Conservation (phyloP, 2,113 vertebrate genomes). For the Heterotilapia buettikoferi region DNA sequence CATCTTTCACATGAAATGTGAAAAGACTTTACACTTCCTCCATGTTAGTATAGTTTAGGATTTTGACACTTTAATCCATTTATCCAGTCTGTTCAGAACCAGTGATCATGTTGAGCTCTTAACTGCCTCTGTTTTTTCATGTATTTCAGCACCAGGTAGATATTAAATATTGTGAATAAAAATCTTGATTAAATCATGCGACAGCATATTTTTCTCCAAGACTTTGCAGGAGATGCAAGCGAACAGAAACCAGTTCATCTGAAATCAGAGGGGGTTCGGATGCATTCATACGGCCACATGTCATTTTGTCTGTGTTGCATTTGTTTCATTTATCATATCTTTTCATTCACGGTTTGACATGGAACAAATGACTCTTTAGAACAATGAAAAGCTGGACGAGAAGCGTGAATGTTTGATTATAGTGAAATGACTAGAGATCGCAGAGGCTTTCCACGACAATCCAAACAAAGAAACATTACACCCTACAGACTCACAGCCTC, state of each 20-base stretch:
- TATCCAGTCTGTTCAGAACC: not conserved
- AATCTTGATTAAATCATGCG: not conserved
- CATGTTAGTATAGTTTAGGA: not conserved
- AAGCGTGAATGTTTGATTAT: not conserved
- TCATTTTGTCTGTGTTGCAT: not conserved
- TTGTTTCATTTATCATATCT: not conserved
- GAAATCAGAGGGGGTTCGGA: not conserved
- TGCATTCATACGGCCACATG: not conserved
- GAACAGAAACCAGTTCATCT: not conserved
- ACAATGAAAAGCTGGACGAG: not conserved
- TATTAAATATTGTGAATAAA: not conserved
- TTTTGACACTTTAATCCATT: not conserved
- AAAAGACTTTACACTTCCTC: not conserved
- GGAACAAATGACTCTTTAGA: not conserved
- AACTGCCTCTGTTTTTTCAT: not conserved
- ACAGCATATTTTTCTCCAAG: not conserved
- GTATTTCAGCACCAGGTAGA: not conserved
- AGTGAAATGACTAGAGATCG: not conserved
- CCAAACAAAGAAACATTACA: not conserved
- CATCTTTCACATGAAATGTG: not conserved
- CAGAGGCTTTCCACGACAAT: not conserved
- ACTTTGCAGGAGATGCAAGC: not conserved
- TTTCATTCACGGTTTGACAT: not conserved
- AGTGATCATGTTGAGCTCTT: not conserved
- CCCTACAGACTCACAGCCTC: not conserved